These are phyloP conservation scores for Scyliorhinus canicula DNA, from an alignment of 2,797 vertebrate genomes.

Conservation along the genomic window DNA sequence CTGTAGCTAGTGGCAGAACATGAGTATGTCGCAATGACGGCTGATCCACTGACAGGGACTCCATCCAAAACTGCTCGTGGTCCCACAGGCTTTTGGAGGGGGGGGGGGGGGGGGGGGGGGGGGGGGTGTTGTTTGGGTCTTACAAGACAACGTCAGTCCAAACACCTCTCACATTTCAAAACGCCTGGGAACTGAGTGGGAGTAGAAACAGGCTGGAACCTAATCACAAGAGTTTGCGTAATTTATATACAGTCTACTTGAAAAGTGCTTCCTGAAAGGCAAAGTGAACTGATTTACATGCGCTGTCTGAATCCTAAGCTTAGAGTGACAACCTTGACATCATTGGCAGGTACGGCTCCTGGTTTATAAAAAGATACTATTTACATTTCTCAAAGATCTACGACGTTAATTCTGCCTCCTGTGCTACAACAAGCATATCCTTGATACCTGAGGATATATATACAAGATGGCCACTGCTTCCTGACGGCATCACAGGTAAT, in stretches of 20 bases:
- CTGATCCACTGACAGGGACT: neutral
- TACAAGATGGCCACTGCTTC: neutral
- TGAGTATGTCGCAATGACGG: neutral
- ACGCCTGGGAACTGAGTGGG: neutral
- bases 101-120: neutral
- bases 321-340: neutral
- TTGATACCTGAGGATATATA: neutral
- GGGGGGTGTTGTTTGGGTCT: neutral
- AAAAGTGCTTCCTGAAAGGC: neutral
- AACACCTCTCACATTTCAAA: neutral
- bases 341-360: neutral
- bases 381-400: neutral
- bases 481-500: neutral
- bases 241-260: neutral
- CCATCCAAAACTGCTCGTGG: neutral
- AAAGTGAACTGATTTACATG: neutral
- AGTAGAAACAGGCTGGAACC: neutral
- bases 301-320: neutral
- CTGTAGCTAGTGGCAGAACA: neutral
- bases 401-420: neutral
- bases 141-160: neutral
- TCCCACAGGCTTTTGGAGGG: no score
- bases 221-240: neutral
- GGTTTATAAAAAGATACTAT: slow-evolving; percentile 20
- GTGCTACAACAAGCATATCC: neutral